These are phyloP conservation scores for Brachyopa scutellaris DNA, from an alignment of 2,888 invertebrate genomes.

Conservation along the genomic window DNA sequence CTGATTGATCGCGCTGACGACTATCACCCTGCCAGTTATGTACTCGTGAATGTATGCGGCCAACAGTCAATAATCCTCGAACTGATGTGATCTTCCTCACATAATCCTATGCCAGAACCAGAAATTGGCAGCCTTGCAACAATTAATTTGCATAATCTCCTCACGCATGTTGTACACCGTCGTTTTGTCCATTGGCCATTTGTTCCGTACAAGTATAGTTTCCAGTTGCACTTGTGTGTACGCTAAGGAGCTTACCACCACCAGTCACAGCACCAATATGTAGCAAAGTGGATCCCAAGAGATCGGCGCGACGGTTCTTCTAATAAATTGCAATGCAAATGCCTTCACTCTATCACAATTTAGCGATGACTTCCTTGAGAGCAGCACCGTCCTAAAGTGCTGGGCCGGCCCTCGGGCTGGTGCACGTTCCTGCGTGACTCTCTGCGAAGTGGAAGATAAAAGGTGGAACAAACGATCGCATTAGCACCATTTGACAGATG, in stretches of 20 bases:
- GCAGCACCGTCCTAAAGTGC: constrained; percentile 1
- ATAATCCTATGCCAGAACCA: constrained; percentile 44
- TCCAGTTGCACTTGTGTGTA: constrained; percentile 57
- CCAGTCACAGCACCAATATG: constrained; percentile 22
- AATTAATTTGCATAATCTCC: constrained; percentile 72
- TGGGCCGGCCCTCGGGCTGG: constrained; percentile 26
- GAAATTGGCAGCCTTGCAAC: constrained; percentile 68
- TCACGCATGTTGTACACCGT: constrained; percentile 64
- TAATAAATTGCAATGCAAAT: constrained; percentile 70
- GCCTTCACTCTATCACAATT: constrained; percentile 68
- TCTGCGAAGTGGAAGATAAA: constrained; percentile 48
- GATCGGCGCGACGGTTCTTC: constrained; percentile 51
- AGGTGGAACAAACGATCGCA: constrained; percentile 72
- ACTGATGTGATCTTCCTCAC: constrained; percentile 34
- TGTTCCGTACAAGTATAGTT: constrained; percentile 20
- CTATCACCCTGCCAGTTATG: constrained; percentile 33
- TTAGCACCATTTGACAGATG: constrained; percentile 73
- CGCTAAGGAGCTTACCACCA: constrained; percentile 57
- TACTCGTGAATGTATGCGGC: background rate
- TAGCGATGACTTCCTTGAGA: constrained; percentile 65
- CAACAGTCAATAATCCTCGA: constrained; percentile 60
- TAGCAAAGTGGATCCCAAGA: constrained; percentile 17
- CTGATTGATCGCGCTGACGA: constrained; percentile 57
- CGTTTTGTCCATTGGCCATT: constrained; percentile 61
- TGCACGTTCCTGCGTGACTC: constrained; percentile 67